These are phyloP conservation scores for Eupithecia dodoneata DNA, from an alignment of 2,888 invertebrate species.

Conservation along the genomic window DNA sequence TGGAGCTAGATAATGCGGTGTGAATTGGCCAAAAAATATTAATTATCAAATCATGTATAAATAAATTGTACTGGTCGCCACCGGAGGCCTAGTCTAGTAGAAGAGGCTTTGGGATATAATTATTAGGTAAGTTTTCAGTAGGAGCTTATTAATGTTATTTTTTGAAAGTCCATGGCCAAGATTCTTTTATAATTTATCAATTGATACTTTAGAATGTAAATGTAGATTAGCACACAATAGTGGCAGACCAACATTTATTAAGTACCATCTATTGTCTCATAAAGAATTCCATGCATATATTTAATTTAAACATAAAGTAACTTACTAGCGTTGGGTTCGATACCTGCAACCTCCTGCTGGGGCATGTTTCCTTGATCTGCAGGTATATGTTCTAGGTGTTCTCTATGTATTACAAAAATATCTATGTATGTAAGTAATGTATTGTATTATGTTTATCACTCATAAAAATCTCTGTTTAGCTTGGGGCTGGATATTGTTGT, in stretches of 20 bases:
- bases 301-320: constrained; percentile 2
- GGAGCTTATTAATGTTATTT: not conserved
- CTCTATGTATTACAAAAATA: no score
- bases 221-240: constrained; percentile 53
- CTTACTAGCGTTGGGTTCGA: no score
- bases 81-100: not conserved
- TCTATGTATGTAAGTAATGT: no score
- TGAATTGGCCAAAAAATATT: no score
- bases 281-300: constrained; percentile 30
- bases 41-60: no score
- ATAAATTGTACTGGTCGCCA: not conserved
- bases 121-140: not conserved
- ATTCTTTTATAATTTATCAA: not conserved
- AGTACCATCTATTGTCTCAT: constrained; percentile 45
- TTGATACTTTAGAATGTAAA: not conserved
- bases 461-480: no score
- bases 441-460: no score
- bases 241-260: constrained; percentile 45
- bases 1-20: no score
- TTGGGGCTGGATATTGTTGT: no score
- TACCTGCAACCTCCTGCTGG: no score
- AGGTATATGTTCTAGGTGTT: no score
- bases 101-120: not conserved
- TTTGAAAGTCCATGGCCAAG: not conserved
- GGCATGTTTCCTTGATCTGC: no score